phyloP scores from a whole-genome alignment of 2,888 invertebrate species.

The Tethea ocularis region DNA sequence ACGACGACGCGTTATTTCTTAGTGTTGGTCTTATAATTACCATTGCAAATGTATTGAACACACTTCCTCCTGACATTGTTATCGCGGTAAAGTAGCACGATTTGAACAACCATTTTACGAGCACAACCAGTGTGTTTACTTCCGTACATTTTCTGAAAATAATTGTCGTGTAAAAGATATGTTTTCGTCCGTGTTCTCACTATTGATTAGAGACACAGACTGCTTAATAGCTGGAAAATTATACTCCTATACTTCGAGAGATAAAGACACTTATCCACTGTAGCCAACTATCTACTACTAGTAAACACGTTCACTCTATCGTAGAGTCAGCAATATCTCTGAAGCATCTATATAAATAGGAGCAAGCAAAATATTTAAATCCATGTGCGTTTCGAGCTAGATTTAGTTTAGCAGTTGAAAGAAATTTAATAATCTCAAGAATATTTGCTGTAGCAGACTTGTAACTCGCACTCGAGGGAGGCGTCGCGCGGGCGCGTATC shows the following conservation, averaged over 20 bases:
- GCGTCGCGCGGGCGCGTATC: slow-evolving; percentile 82
- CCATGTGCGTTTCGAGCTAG: not conserved
- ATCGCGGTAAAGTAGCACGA: not conserved
- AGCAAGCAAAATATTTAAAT: too few species aligned
- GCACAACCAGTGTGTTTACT: not conserved
- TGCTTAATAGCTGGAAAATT: slow-evolving; percentile 50
- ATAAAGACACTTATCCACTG: not conserved
- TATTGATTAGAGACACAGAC: slow-evolving; percentile 20
- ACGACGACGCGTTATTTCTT: slow-evolving; percentile 34
- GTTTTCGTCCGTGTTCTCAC: not conserved
- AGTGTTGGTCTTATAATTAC: slow-evolving; percentile 43
- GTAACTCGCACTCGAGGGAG: slow-evolving; percentile 58
- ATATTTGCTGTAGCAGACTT: slow-evolving; percentile 63
- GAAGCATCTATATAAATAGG: not conserved
- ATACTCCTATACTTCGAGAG: slow-evolving; percentile 26
- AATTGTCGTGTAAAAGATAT: not conserved
- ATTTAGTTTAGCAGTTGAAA: slow-evolving; percentile 21
- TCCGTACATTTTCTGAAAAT: not conserved
- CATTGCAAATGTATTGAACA: slow-evolving; percentile 30
- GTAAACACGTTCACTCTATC: slow-evolving; percentile 11
- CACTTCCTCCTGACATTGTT: not conserved
- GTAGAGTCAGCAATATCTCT: slow-evolving; percentile 5
- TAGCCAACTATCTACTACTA: not conserved
- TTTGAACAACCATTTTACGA: not conserved
- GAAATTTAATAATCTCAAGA: slow-evolving; percentile 61